phyloP scores from a whole-genome alignment of 2,113 vertebrate species.

The Hiodon alosoides region DNA sequence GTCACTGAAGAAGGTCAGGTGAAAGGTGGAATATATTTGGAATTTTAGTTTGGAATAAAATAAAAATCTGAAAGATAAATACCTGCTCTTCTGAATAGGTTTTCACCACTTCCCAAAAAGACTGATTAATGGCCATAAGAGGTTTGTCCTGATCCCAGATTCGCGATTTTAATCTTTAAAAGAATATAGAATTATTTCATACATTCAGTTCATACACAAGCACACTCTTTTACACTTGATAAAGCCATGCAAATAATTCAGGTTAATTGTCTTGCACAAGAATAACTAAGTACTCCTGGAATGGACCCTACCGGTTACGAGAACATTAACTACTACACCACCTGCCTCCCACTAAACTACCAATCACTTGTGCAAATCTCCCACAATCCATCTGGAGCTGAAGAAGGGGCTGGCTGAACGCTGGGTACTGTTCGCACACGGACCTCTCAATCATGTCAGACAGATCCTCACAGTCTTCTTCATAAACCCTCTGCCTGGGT shows the following conservation, averaged over 20 bases:
- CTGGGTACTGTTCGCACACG: constrained; percentile 13
- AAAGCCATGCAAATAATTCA: background rate
- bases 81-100: constrained; percentile 55
- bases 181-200: background rate
- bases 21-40: too few species aligned
- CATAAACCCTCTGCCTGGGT: constrained; percentile 78
- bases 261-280: background rate
- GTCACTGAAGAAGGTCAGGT: background rate
- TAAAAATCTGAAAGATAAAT: constrained; percentile 2
- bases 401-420: too few species aligned
- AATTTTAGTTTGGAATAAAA: background rate
- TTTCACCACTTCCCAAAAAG: constrained; percentile 51
- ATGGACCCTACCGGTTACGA: too few species aligned
- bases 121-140: constrained; percentile 48
- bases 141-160: constrained; percentile 52
- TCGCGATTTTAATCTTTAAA: constrained; percentile 53
- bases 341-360: too few species aligned
- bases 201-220: background rate
- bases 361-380: background rate
- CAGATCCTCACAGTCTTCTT: constrained; percentile 68
- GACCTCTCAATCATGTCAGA: constrained; percentile 72
- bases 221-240: background rate
- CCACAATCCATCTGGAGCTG: background rate
- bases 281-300: background rate
- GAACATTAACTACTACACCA: too few species aligned